These are phyloP conservation scores for Dicyrtoma fusca DNA, from an alignment of 2,888 invertebrate species.

Conservation along the genomic window DNA sequence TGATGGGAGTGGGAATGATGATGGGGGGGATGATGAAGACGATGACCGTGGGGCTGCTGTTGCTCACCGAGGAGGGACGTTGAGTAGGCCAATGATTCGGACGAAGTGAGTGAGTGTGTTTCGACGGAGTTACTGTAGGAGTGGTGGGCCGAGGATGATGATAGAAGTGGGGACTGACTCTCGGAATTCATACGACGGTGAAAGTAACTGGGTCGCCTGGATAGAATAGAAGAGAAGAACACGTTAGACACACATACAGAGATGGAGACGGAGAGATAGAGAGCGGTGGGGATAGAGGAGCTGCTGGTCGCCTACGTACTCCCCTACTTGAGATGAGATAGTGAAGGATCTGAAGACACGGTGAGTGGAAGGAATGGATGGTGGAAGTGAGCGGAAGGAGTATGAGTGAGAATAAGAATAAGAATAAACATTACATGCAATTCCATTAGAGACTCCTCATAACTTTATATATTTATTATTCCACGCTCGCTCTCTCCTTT, in stretches of 20 bases:
- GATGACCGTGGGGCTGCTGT: constrained; percentile 70
- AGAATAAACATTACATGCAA: constrained; percentile 17
- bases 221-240: neutral
- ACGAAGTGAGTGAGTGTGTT: constrained; percentile 63
- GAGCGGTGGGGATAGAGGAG: neutral
- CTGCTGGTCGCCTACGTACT: too few species aligned
- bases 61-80: constrained; percentile 58
- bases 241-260: neutral
- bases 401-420: constrained; percentile 1
- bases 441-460: constrained; percentile 33
- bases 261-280: neutral
- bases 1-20: constrained; percentile 14
- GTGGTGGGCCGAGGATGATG: constrained; percentile 60
- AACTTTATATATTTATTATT: constrained; percentile 32
- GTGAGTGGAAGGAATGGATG: neutral
- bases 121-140: constrained; percentile 69
- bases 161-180: constrained; percentile 74
- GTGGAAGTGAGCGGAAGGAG: neutral
- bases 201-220: constrained; percentile 58
- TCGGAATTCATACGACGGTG: constrained; percentile 63
- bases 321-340: neutral
- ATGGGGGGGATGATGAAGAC: constrained; percentile 66
- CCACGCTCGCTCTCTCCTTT: constrained; percentile 1
- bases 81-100: constrained; percentile 60
- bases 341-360: constrained; percentile 1